Evolutionary conservation across 2,113 vertebrate genomes (phyloP).

Genomic region (Rana temporaria): DNA sequence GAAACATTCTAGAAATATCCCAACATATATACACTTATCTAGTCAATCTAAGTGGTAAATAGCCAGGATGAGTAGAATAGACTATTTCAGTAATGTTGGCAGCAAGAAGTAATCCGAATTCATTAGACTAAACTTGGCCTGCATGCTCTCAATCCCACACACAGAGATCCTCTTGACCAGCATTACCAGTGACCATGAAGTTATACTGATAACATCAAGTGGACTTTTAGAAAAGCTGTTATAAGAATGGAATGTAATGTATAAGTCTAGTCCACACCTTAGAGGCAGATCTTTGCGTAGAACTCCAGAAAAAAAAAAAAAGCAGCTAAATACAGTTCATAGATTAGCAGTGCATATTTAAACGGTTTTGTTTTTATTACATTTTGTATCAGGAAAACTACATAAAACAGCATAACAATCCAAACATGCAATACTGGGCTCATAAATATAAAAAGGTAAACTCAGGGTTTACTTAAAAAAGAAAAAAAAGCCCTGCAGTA

Average conservation of each 20-base stretch:
- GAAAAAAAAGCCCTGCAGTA: too few relatives aligned
- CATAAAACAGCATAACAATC: too few relatives aligned
- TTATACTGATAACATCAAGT: conserved; percentile 42
- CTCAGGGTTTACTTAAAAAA: too few relatives aligned
- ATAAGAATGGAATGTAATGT: conserved; percentile 3
- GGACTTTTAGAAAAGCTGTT: conserved; percentile 1
- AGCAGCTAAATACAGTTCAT: too few relatives aligned
- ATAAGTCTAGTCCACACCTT: background rate
- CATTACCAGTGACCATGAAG: conserved; percentile 48
- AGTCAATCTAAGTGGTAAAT: conserved; percentile 21
- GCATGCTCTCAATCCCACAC: conserved; percentile 47
- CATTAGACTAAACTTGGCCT: conserved; percentile 51
- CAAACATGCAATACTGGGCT: too few relatives aligned
- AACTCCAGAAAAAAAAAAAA: too few relatives aligned
- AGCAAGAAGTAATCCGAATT: conserved; percentile 37
- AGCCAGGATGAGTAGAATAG: conserved; percentile 21
- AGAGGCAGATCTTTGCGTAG: too few relatives aligned
- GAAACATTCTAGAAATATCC: conserved; percentile 31
- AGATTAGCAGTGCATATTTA: too few relatives aligned
- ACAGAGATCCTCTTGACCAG: conserved; percentile 38
- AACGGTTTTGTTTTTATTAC: too few relatives aligned
- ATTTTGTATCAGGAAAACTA: too few relatives aligned
- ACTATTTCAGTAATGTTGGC: conserved; percentile 37
- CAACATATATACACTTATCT: conserved; percentile 23
- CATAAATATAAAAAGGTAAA: too few relatives aligned